Evolutionary conservation across 2,888 invertebrate genomes (phyloP), one percentile per base, ranked within the genome.

Genomic region (Brenthis daphne): DNA sequence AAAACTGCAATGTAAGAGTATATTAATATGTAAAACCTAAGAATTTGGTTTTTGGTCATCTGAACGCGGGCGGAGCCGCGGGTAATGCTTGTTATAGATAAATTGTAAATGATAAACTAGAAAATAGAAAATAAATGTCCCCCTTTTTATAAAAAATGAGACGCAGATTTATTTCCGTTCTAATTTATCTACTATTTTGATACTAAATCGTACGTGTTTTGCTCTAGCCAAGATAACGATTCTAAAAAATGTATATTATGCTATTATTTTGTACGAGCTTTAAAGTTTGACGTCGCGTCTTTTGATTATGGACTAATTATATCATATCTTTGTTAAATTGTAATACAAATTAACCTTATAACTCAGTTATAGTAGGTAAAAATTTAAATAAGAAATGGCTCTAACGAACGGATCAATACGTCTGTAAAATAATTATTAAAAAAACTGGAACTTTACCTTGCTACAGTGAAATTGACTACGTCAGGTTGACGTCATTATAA

Each of bases 401-500:
- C 8, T 37, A 6, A 37, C 8, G 2, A 8, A 8, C 8, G 8
- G 1, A 33, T 65, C 33, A 37, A 20, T 58, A 33, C 57, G 20
- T 53, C 57, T 65, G 54, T 33, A 55, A 68, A 70, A 56, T 67
- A 63, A 71, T 58, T 55, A 68, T 65, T 65, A 48, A 53, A 63
- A 29, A 68, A 63, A 72, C 20, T 67, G 33, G 65, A 68, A 67
- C 61, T 67, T 53, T 72, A 69, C 73, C 68, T 66, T 70, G 73
- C 76, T 78, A 77, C 80, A 78, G 76, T 79, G 73, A 77, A 76
- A 76, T 69, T 64, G 70, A 70, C 70, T 60, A 76, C 75, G 79
- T 76, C 77, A 76, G 75, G 75, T 74, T 79, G 79, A 82, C 86
- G 83, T 85, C 84, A 85, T 84, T 82, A 81, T 79, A 74, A 43